Conservation (phyloP, 1,140 invertebrate genomes). For the Psilanteris sp. region DNA sequence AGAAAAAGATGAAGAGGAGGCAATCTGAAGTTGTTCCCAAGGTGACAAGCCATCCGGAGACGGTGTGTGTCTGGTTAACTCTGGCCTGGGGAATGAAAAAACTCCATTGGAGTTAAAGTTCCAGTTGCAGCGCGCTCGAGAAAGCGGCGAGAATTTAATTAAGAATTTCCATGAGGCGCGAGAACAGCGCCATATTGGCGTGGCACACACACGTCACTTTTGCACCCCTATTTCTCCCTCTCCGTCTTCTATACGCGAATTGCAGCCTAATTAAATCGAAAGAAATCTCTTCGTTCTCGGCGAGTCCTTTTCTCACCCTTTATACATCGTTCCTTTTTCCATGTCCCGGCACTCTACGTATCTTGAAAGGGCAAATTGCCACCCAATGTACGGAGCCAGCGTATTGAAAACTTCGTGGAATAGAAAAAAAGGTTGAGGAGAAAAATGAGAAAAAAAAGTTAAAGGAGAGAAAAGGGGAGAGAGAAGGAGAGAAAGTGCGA, state of each 20-base stretch:
- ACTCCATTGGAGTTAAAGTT: slow-evolving; percentile 69
- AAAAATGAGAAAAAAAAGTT: slow-evolving; percentile 18
- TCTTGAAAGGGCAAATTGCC: slow-evolving; percentile 65
- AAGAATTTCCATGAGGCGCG: slow-evolving; percentile 72
- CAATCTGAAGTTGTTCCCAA: slow-evolving; percentile 60
- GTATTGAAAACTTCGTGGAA: slow-evolving; percentile 65
- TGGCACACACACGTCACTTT: slow-evolving; percentile 70
- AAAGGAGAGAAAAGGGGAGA: background rate
- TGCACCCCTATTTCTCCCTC: slow-evolving; percentile 1
- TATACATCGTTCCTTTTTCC: slow-evolving; percentile 22
- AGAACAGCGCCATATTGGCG: slow-evolving; percentile 66
- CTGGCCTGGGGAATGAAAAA: slow-evolving; percentile 68
- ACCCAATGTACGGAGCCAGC: slow-evolving; percentile 39
- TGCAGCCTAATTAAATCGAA: slow-evolving; percentile 74
- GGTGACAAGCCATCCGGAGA: slow-evolving; percentile 40
- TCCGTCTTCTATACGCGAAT: slow-evolving; percentile 36
- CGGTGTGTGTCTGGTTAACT: slow-evolving; percentile 54
- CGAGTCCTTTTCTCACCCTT: slow-evolving; percentile 22
- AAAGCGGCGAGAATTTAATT: slow-evolving; percentile 75
- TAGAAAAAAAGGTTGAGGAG: slow-evolving; percentile 32
- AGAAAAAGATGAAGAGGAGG: slow-evolving; percentile 42
- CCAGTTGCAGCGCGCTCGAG: slow-evolving; percentile 51
- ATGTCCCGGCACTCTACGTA: slow-evolving; percentile 23
- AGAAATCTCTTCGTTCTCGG: slow-evolving; percentile 66
- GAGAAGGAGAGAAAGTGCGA: too few species aligned